Conservation (phyloP, 2,113 vertebrate genomes). For the Rutilus rutilus region DNA sequence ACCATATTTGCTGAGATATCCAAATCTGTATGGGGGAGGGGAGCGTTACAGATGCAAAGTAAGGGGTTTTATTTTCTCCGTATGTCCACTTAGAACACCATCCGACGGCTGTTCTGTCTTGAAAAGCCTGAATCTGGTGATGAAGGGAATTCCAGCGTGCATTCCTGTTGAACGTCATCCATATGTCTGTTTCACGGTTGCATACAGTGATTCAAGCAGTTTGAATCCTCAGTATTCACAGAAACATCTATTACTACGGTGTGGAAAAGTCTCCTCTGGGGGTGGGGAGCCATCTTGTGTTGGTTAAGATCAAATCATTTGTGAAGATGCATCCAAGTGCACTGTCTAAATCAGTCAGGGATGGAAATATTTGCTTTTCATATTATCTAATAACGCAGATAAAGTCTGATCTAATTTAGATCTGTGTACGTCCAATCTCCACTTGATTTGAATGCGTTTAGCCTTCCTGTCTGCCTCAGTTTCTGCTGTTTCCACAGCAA, state of each 20-base stretch:
- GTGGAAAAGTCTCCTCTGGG: conserved; percentile 47
- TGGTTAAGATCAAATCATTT: conserved; percentile 37
- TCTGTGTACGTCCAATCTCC: not conserved
- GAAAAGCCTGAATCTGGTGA: not conserved
- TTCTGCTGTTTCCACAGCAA: conserved; percentile 51
- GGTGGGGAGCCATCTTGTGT: conserved; percentile 61
- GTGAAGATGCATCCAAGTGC: not conserved
- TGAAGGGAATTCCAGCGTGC: not conserved
- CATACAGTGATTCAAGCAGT: not conserved
- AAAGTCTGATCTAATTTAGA: not conserved
- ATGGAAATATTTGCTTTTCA: not conserved
- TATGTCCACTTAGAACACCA: not conserved
- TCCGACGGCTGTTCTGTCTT: not conserved
- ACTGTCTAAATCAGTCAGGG: not conserved
- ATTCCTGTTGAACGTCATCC: conserved; percentile 12
- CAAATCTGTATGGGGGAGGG: conserved; percentile 46
- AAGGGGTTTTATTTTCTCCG: conserved; percentile 21
- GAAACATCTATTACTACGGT: conserved; percentile 26
- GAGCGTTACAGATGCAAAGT: not conserved
- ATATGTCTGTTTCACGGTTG: not conserved
- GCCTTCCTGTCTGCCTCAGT: not conserved
- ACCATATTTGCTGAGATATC: conserved; percentile 40
- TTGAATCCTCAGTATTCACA: conserved; percentile 31
- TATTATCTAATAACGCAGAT: not conserved
- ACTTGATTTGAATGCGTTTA: not conserved